Percentiles rank a stretch among this genome's conserved stretches.
Evolutionary conservation across 1,140 invertebrate species (phyloP).

Genomic region (Drosophila pachea): DNA sequence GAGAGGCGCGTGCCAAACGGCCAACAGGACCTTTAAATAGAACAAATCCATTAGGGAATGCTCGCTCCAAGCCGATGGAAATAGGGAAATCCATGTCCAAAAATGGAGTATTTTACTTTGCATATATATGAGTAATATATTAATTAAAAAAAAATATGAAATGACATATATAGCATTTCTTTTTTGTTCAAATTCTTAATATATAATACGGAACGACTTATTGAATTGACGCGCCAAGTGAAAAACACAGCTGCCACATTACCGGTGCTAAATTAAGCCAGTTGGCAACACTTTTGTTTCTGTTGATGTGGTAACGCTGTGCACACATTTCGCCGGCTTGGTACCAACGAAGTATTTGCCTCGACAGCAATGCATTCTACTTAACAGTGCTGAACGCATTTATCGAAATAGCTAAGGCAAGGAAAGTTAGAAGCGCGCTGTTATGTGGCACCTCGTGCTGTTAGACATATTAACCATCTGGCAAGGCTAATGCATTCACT

Average conservation of each 20-base stretch:
- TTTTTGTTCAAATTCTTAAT: too few relatives aligned
- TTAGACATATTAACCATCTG: conserved; percentile 1
- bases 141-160: too few relatives aligned
- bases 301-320: conserved; percentile 4
- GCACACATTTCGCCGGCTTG: conserved; percentile 4
- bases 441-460: conserved; percentile 7
- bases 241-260: not conserved
- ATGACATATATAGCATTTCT: too few relatives aligned
- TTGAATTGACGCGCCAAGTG: not conserved
- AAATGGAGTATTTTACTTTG: too few relatives aligned
- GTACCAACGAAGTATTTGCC: not conserved
- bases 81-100: too few relatives aligned
- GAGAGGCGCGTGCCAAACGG: conserved; percentile 52
- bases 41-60: not conserved
- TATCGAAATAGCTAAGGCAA: conserved; percentile 7
- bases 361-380: not conserved
- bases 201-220: too few relatives aligned
- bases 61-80: not conserved
- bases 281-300: not conserved
- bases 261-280: not conserved
- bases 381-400: not conserved
- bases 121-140: too few relatives aligned
- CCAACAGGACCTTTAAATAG: conserved; percentile 5
- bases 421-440: conserved; percentile 3
- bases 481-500: conserved; percentile 13